Conservation (phyloP, 2,797 vertebrate species). For the Takifugu rubripes region DNA sequence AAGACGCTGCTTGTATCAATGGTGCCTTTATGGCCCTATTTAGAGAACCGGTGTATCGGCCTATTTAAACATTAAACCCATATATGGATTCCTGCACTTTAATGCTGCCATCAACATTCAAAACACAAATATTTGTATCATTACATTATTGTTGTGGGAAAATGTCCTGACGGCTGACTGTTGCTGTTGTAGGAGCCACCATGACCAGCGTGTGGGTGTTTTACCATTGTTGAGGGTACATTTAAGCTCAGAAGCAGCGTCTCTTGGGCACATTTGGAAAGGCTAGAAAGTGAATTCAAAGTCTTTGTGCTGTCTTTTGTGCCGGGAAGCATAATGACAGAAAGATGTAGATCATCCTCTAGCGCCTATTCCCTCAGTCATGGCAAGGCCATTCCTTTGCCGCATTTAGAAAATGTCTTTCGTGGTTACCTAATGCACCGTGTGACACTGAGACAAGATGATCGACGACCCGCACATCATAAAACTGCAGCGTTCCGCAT, state of each 20-base stretch:
- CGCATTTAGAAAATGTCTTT: conserved; percentile 79
- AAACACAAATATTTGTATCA: too few species aligned
- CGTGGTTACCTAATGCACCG: conserved; percentile 78
- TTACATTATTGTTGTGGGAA: too few species aligned
- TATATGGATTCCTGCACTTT: conserved; percentile 1
- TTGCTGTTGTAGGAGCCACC: neutral
- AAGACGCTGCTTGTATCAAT: conserved; percentile 43
- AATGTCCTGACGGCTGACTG: too few species aligned
- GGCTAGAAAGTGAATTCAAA: conserved; percentile 18
- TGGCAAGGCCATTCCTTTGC: conserved; percentile 78
- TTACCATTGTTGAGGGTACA: too few species aligned
- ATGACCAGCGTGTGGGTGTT: too few species aligned
- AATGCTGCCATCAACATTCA: too few species aligned
- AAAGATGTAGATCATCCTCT: conserved; percentile 61
- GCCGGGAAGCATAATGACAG: conserved; percentile 49
- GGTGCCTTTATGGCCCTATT: conserved; percentile 17
- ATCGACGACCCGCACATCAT: conserved; percentile 64
- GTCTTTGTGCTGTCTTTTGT: conserved; percentile 17
- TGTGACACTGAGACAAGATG: conserved; percentile 75
- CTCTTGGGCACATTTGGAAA: conserved; percentile 8
- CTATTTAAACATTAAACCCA: conserved; percentile 5
- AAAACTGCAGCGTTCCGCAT: conserved; percentile 29
- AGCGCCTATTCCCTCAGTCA: conserved; percentile 71
- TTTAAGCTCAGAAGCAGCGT: neutral
- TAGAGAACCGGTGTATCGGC: neutral